Evolutionary conservation across 2,888 invertebrate species (phyloP).

Genomic region (Caenorhabditis parvicauda): DNA sequence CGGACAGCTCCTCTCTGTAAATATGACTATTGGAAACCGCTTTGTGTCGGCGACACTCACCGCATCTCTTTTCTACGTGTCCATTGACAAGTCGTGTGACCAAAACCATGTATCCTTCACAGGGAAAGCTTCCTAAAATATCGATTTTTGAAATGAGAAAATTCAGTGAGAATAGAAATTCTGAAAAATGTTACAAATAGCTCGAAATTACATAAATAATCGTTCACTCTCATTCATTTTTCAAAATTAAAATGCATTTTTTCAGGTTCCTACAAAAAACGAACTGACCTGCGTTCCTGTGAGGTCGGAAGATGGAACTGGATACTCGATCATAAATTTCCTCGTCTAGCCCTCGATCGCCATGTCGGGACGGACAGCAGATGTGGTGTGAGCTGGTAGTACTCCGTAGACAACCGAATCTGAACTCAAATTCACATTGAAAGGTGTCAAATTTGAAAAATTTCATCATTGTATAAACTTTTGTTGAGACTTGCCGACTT

Average conservation of each 20-base stretch:
- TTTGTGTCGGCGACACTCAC: slow-evolving; percentile 17
- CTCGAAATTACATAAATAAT: too few species aligned
- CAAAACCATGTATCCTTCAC: slow-evolving; percentile 35
- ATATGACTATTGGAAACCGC: background rate
- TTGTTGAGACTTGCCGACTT: too few species aligned
- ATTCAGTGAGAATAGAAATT: too few species aligned
- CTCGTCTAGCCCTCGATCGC: slow-evolving; percentile 18
- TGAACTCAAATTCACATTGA: background rate
- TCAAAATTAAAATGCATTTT: too few species aligned
- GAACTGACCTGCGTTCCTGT: background rate
- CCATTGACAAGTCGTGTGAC: slow-evolving; percentile 38
- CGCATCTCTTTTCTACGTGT: slow-evolving; percentile 41
- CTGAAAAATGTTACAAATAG: too few species aligned
- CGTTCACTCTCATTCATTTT: too few species aligned
- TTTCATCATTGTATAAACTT: too few species aligned
- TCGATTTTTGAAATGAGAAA: background rate
- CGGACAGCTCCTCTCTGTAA: slow-evolving; percentile 47
- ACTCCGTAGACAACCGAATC: slow-evolving; percentile 25
- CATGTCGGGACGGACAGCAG: slow-evolving; percentile 29
- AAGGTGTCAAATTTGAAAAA: too few species aligned
- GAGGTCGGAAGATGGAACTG: background rate
- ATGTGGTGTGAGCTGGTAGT: slow-evolving; percentile 21
- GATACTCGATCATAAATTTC: background rate
- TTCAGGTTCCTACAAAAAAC: background rate
- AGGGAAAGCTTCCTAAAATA: slow-evolving; percentile 23